Conservation (phyloP, 2,888 invertebrate species). For the Plusia festucae region DNA sequence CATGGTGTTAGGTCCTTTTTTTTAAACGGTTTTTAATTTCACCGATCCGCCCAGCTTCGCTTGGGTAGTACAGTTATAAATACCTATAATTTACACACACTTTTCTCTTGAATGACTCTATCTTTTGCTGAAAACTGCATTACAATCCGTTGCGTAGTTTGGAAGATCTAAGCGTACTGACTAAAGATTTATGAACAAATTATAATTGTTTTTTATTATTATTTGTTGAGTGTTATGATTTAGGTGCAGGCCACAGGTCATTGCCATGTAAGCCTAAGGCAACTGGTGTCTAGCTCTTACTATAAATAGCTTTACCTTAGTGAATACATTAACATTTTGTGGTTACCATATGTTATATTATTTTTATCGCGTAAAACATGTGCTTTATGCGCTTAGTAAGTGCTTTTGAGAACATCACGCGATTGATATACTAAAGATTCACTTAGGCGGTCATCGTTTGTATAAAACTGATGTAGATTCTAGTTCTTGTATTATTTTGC, state of each 20-base stretch:
- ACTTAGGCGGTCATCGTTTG: not conserved
- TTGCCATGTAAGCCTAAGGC: conserved; percentile 40
- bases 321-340: conserved; percentile 45
- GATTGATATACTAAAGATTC: not conserved
- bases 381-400: conserved; percentile 20
- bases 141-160: too few species aligned
- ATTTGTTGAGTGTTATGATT: conserved; percentile 6
- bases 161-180: too few species aligned
- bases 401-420: not conserved
- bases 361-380: conserved; percentile 21
- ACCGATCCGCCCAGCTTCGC: too few species aligned
- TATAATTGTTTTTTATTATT: conserved; percentile 3
- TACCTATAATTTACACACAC: too few species aligned
- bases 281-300: conserved; percentile 40
- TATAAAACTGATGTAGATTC: not conserved
- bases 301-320: conserved; percentile 44
- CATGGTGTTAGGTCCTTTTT: too few species aligned
- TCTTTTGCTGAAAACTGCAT: too few species aligned
- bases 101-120: too few species aligned
- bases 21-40: too few species aligned
- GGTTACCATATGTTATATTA: conserved; percentile 15
- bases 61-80: too few species aligned
- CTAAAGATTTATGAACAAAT: too few species aligned
- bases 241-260: conserved; percentile 44
- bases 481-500: not conserved